These are phyloP conservation scores for Ceratothoa steindachneri DNA, from an alignment of 2,888 invertebrate genomes.

Conservation along the genomic window DNA sequence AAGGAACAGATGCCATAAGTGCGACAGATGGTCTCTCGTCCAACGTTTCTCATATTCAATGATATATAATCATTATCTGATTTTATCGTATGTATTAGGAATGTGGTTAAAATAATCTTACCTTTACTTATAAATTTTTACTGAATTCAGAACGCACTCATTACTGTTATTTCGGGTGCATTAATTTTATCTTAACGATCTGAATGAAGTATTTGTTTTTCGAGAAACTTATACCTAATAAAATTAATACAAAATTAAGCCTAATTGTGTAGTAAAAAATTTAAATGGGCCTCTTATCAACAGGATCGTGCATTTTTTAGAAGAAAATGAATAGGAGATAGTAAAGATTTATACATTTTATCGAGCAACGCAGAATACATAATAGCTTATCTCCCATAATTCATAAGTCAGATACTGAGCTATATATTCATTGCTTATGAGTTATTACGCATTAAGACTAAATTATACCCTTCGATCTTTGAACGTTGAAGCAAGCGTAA, in stretches of 20 bases:
- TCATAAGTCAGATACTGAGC: background rate
- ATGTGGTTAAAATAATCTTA: too few species aligned
- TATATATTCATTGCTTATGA: background rate
- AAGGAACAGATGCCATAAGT: too few species aligned
- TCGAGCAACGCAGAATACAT: background rate
- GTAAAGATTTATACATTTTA: background rate
- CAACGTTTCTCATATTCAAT: too few species aligned
- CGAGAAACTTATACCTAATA: slow-evolving; percentile 4
- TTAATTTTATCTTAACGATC: background rate
- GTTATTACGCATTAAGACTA: background rate
- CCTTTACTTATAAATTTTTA: background rate
- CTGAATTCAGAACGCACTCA: background rate
- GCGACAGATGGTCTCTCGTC: too few species aligned
- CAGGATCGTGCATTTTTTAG: background rate
- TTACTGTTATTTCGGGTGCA: background rate
- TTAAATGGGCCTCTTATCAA: background rate
- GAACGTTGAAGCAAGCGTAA: background rate
- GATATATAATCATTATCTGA: too few species aligned
- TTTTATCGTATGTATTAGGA: too few species aligned
- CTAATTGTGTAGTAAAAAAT: background rate
- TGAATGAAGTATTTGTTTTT: background rate
- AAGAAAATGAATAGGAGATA: background rate
- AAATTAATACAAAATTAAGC: slow-evolving; percentile 11
- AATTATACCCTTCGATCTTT: background rate
- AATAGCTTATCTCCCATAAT: background rate